Evolutionary conservation across 2,113 vertebrate genomes (phyloP), one percentile per base, ranked within the genome.

Genomic region (Phaethon lepturus): DNA sequence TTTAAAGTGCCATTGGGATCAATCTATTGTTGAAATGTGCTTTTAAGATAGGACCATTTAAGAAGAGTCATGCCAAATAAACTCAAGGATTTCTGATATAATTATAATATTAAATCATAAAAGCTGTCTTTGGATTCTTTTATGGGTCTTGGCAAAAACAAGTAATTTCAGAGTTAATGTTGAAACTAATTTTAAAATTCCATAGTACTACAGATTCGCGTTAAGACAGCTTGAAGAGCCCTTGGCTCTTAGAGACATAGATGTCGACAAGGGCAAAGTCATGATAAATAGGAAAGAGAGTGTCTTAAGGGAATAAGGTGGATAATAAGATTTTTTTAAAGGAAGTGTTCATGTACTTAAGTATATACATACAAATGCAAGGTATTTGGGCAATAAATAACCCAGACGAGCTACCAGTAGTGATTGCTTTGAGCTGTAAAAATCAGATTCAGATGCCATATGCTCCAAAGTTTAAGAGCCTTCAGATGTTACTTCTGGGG

Each of bases 1-100:
- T 95, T 97, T 94, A 79, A 97, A 98, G 95, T 95, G 77, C 71
- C 86, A 90, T 29, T 49, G 88, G 71, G 93, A 97, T 92, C 64
- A 96, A 97, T 95, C 67, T 95, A n/a, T 90, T 96, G 55, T 80
- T 96, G 45, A 96, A 97, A 97, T 95, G 58, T 59, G 10, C 47
- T 96, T 97, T 97, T 91, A 56, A 82, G 50, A 94, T 25, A 90
- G 64, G 62, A 23, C 19, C 40, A 94, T 82, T 96, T 96, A 95
- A 86, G 69, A 93, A 86, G 74, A 92, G 22, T n/a, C 53, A 53
- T 93, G 52, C 24, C 62, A 88, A 88, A 94, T 58, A 94, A 88
- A 91, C 29, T 45, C 35, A 87, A 91, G 35, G 26, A 73, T 52
- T 93, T 94, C 79, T 88, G 33, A 96, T 77, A 86, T 22, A 40